Conservation (phyloP, 64 coral and sea anemone species). For the Hydrozoanthus tunicans region DNA sequence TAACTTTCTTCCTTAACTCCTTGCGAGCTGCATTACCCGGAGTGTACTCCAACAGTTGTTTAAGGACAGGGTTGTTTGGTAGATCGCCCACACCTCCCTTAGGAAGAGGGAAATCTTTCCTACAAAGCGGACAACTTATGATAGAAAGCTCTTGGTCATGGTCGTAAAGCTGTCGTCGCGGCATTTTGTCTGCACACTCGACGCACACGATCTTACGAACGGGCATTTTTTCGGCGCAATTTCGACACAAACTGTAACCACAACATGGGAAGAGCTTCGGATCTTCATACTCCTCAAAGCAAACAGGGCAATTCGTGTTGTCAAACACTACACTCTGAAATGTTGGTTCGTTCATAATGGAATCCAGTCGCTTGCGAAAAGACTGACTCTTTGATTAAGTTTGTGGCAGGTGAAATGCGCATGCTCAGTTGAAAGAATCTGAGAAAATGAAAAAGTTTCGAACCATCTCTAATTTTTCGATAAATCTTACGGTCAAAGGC, state of each 20-base stretch:
- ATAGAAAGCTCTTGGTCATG: constrained; percentile 12
- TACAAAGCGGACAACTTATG: constrained; percentile 26
- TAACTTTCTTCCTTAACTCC: constrained; percentile 14
- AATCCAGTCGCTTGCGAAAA: neutral
- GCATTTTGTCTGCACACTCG: constrained; percentile 19
- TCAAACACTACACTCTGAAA: constrained; percentile 35
- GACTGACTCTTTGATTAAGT: neutral
- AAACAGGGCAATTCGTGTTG: constrained; percentile 38
- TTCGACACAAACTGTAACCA: constrained; percentile 52
- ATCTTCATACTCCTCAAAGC: constrained; percentile 47
- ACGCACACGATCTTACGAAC: neutral
- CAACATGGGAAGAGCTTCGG: constrained; percentile 33
- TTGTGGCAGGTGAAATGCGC: neutral
- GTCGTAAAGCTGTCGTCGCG: neutral
- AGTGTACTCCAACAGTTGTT: constrained; percentile 32
- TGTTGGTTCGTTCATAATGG: neutral
- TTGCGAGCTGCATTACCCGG: constrained; percentile 13
- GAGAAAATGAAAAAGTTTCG: neutral
- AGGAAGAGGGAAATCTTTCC: constrained; percentile 30
- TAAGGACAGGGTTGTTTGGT: constrained; percentile 25
- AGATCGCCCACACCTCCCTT: constrained; percentile 34
- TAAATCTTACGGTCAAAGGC: too few relatives aligned
- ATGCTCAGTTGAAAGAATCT: neutral
- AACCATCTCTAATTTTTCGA: too few relatives aligned
- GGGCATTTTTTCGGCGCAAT: constrained; percentile 25